These are phyloP conservation scores for Poecile atricapillus DNA, from an alignment of 2,113 vertebrate species.

Conservation along the genomic window DNA sequence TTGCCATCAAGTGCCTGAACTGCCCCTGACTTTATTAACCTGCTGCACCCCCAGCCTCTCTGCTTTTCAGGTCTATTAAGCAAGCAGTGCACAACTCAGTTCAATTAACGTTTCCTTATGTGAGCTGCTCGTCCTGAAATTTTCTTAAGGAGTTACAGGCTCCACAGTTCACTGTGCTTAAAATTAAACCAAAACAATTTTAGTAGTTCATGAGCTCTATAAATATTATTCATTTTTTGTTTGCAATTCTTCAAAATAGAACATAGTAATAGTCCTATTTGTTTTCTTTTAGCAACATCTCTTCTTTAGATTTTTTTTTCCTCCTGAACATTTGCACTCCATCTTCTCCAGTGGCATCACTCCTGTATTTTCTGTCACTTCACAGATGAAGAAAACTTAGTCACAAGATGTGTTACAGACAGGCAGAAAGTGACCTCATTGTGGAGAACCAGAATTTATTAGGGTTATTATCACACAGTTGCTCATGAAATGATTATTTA, in stretches of 20 bases:
- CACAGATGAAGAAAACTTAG: neutral
- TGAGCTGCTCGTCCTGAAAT: neutral
- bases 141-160: neutral
- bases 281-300: neutral
- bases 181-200: neutral
- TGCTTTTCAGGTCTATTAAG: neutral
- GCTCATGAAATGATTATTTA: neutral
- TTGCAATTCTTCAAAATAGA: neutral
- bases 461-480: neutral
- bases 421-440: neutral
- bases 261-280: neutral
- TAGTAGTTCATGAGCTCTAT: neutral
- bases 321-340: neutral
- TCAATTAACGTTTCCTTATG: neutral
- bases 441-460: neutral
- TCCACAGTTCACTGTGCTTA: neutral
- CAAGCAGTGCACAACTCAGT: neutral
- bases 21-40: neutral
- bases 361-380: neutral
- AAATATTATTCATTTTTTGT: neutral
- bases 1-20: neutral
- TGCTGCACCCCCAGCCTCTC: neutral
- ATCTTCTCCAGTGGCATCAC: neutral
- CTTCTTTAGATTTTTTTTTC: neutral
- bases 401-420: neutral